Conservation (phyloP, 2,797 vertebrate species). For the Chelmon rostratus region DNA sequence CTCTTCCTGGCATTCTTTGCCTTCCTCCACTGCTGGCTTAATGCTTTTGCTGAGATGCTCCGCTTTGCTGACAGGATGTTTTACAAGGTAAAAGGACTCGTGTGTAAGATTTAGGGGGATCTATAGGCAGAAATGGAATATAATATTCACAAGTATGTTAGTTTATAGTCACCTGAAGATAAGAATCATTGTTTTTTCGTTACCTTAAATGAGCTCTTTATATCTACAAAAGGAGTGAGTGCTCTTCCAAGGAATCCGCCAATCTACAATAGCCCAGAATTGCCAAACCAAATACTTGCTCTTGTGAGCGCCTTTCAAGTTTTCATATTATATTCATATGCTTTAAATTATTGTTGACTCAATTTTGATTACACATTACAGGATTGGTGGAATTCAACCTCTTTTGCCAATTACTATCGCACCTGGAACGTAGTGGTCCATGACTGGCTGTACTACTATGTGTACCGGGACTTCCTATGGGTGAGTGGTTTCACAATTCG, state of each 20-base stretch:
- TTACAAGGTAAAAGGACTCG: conserved; percentile 87
- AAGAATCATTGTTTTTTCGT: too few species aligned
- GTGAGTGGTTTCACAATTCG: conserved; percentile 80
- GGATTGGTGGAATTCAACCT: conserved; percentile 99
- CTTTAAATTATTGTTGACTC: conserved; percentile 3
- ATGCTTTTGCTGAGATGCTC: conserved; percentile 98
- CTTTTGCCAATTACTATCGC: conserved; percentile 96
- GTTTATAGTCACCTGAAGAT: too few species aligned
- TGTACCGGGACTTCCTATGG: conserved; percentile 94
- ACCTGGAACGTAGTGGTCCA: conserved; percentile 98
- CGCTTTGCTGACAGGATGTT: conserved; percentile 98
- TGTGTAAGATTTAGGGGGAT: too few species aligned
- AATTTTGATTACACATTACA: conserved; percentile 60
- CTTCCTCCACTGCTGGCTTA: conserved; percentile 97
- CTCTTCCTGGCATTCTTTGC: conserved; percentile 93
- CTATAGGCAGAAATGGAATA: too few species aligned
- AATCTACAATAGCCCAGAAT: too few species aligned
- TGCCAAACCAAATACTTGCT: too few species aligned
- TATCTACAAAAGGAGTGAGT: too few species aligned
- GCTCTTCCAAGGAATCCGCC: too few species aligned
- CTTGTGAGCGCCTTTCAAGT: too few species aligned
- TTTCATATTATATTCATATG: too few species aligned
- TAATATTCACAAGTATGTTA: too few species aligned
- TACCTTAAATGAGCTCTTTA: too few species aligned
- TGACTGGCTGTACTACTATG: conserved; percentile 97